These are phyloP conservation scores for Caracal caracal DNA, from an alignment of 2,113 vertebrate genomes.

Conservation along the genomic window DNA sequence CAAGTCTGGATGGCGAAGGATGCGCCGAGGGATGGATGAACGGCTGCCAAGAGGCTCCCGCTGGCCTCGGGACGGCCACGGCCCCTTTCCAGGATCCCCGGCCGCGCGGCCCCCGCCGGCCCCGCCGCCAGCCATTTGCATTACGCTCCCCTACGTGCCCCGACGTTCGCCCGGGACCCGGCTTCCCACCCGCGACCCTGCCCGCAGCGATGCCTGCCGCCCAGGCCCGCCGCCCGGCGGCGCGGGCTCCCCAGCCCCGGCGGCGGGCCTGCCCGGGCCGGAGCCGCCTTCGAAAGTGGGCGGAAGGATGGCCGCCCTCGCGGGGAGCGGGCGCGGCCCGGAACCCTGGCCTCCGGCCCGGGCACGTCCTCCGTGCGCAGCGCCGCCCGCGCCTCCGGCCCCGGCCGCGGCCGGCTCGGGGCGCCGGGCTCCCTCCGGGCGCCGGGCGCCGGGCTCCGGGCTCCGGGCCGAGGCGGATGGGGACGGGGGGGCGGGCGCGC, in stretches of 20 bases:
- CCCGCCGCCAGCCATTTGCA: constrained; percentile 36
- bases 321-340: not conserved
- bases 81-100: not conserved
- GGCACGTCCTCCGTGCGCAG: not conserved
- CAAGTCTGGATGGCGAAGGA: not conserved
- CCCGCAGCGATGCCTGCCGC: not conserved
- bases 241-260: not conserved
- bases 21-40: not conserved
- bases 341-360: not conserved
- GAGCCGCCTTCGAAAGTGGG: constrained; percentile 48
- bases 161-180: constrained; percentile 33
- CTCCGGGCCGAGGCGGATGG: not conserved
- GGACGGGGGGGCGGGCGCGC: constrained; percentile 60
- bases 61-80: not conserved
- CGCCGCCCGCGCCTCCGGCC: not conserved
- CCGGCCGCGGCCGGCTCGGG: not conserved
- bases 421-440: not conserved
- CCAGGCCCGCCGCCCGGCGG: not conserved
- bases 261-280: constrained; percentile 37
- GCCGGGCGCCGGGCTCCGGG: not conserved
- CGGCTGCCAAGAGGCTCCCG: not conserved
- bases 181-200: not conserved
- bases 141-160: constrained; percentile 2
- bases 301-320: constrained; percentile 33
- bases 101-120: not conserved